These are phyloP conservation scores for Drosophila robusta DNA, from an alignment of 2,888 invertebrate genomes.

Conservation along the genomic window DNA sequence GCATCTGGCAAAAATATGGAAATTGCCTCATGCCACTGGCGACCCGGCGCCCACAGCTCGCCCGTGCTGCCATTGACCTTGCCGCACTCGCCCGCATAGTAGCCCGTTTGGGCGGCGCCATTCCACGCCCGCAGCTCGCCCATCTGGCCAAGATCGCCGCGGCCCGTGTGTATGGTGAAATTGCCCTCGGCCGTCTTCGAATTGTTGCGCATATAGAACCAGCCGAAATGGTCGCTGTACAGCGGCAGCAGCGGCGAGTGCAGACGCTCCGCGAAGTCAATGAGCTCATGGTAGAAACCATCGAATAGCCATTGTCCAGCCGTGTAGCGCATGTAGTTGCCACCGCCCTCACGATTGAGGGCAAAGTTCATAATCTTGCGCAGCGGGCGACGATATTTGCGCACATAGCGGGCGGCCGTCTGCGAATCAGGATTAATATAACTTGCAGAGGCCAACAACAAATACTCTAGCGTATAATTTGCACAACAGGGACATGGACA, in stretches of 20 bases:
- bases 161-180: slow-evolving; percentile 91
- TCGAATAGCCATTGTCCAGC: slow-evolving; percentile 90
- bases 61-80: slow-evolving; percentile 90
- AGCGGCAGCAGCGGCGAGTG: slow-evolving; percentile 85
- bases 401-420: slow-evolving; percentile 88
- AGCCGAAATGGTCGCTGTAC: slow-evolving; percentile 91
- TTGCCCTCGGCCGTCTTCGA: slow-evolving; percentile 90
- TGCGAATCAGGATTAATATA: slow-evolving; percentile 75
- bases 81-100: slow-evolving; percentile 88
- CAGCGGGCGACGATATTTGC: slow-evolving; percentile 84
- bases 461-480: no score
- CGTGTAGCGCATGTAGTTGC: slow-evolving; percentile 87
- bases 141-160: slow-evolving; percentile 87
- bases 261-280: slow-evolving; percentile 86
- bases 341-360: slow-evolving; percentile 86
- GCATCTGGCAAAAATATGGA: slow-evolving; percentile 90
- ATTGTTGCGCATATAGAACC: slow-evolving; percentile 92
- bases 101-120: slow-evolving; percentile 86
- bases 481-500: no score
- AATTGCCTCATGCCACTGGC: slow-evolving; percentile 86
- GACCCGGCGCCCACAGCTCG: slow-evolving; percentile 91
- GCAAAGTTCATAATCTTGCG: slow-evolving; percentile 86
- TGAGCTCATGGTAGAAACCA: slow-evolving; percentile 91
- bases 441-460: neutral
- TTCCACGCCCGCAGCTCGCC: slow-evolving; percentile 91